Base-by-base conservation (phyloP, 2,113 vertebrate species). In the Octodon degus region DNA sequence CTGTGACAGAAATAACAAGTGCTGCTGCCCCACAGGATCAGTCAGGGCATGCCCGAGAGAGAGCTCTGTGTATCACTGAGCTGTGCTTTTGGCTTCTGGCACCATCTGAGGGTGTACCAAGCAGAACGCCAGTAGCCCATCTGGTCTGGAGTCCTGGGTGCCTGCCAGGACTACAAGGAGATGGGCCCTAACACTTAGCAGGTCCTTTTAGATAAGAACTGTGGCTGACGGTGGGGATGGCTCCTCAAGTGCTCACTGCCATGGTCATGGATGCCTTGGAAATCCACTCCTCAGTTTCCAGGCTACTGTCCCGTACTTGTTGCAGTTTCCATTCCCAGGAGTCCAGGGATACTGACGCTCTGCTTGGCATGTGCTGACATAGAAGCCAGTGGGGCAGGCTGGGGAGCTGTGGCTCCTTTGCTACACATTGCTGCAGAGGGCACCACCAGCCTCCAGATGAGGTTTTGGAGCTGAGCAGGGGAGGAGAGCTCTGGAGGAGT, bases 311-410 rank as follows among this genome's bases (percentile, higher is more conserved):
- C 89, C 27, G 34, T 3, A 32, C 40, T 55, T 0, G 1, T n/a
- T 58, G 74, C 93, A 93, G 90, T 90, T 79, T 53, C 86, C 25
- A 8, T 13, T 12, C 55, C 94, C 50, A 12, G n/a, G 25, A 90
- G 81, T 95, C 87, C 81, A 79, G 96, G 30, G 74, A 92, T 24
- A 50, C 90, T 86, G 67, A 87, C 1, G 76, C 72, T 94, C 84
- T 97, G 96, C 94, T 82, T 95, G 91, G 95, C 90, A 97, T 91
- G 0, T 9, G 62, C 89, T 97, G 97, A 95, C 81, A 81, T 65
- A 97, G 80, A 94, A 47, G 74, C 82, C 67, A 14, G 94, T 6
- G 60, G 0, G 63, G 93, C 32, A 3, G 87, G 68, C 55, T 22
- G 63, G 86, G 60, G 47, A 68, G 76, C 43, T 76, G 67, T 70